phyloP scores from a whole-genome alignment of 2,888 invertebrate genomes.

The Heliconius ethilla region DNA sequence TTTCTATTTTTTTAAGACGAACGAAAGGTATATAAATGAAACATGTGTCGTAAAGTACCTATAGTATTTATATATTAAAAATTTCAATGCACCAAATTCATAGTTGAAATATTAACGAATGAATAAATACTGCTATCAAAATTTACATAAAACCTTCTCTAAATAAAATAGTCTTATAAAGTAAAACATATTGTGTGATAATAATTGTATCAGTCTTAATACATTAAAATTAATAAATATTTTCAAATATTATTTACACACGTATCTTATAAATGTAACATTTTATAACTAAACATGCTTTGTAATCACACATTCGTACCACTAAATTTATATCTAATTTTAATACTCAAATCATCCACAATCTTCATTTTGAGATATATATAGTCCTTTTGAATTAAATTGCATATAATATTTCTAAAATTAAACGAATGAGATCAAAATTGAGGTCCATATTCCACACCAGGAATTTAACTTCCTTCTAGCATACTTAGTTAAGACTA shows the following conservation, averaged over 20 bases:
- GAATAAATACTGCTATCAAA: constrained; percentile 21
- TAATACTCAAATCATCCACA: constrained; percentile 27
- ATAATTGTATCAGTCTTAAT: constrained; percentile 30
- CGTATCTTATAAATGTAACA: not conserved
- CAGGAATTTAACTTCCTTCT: not conserved
- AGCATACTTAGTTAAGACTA: not conserved
- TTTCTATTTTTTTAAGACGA: constrained; percentile 1
- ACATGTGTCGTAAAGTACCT: not conserved
- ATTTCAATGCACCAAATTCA: not conserved
- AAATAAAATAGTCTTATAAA: not conserved
- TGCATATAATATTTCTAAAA: constrained; percentile 18
- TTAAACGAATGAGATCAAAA: constrained; percentile 46
- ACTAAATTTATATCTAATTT: constrained; percentile 26
- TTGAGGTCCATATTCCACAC: constrained; percentile 37
- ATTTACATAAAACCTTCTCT: not conserved
- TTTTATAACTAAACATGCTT: not conserved
- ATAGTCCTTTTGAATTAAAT: constrained; percentile 19
- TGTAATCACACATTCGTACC: not conserved
- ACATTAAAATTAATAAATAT: constrained; percentile 28
- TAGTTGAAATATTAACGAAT: not conserved
- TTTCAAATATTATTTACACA: constrained; percentile 21
- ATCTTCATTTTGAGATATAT: constrained; percentile 9
- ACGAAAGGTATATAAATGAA: constrained; percentile 8
- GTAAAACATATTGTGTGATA: not conserved
- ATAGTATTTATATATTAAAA: constrained; percentile 6